Base-by-base conservation (phyloP, 2,797 vertebrate species). In the Rhinatrema bivittatum region DNA sequence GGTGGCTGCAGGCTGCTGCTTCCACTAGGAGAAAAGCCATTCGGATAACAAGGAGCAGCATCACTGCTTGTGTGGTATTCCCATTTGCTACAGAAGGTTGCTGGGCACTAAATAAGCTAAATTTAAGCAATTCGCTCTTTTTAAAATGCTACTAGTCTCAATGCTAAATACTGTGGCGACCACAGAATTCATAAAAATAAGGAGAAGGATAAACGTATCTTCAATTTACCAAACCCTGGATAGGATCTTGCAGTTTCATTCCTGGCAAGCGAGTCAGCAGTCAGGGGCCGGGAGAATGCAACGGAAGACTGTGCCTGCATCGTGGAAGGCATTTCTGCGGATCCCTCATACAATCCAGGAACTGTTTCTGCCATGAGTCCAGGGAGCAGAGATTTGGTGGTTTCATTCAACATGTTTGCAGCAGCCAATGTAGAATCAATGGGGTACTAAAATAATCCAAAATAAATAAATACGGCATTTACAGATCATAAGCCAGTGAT, bases 1-100 rank as follows among this genome's bases (percentile, higher is more conserved):
- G 58, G 56, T 52, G 49, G 73, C 72, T 61, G 56, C 58, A 5
- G 71, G 43, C 68, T 58, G 58, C 65, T 80, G 63, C 57, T 79
- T 74, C 70, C 77, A 72, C 56, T 55, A 31, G 60, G 20, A 72
- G 37, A 63, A 59, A 84, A 79, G 78, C 81, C 81, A 85, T 35
- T 61, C 58, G 56, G 72, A 76, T 84, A 73, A 81, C 71, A 65
- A 73, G 67, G 60, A 62, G 70, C 70, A 68, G 48, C 56, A 37
- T 56, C 45, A 65, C 78, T 70, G 66, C 74, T 49, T 85, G 80
- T 78, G 81, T 86, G 82, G 84, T 74, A 78, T 78, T 74, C 50
- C 60, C 80, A 79, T 79, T 68, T 84, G 65, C 12, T 68, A 21
- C 56, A 46, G 42, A 54, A 70, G 51, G 64, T 65, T 70, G 53